Conservation (phyloP, 2,113 vertebrate species). For the Glaucidium brasilianum region DNA sequence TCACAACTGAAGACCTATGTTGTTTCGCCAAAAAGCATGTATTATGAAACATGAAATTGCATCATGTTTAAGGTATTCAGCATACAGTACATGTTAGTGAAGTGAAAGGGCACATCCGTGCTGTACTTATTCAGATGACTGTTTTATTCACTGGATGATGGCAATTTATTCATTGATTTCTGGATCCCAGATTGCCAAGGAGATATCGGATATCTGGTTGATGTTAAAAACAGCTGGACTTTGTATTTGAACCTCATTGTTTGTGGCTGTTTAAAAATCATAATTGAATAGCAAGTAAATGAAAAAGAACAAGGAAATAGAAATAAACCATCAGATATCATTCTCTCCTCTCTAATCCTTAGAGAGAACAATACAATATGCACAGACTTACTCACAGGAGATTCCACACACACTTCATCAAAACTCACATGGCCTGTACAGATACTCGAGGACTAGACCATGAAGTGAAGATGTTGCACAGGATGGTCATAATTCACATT, state of each 20-base stretch:
- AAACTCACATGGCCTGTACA: not conserved
- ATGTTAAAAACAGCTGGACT: constrained; percentile 16
- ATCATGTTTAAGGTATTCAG: constrained; percentile 42
- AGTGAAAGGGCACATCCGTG: constrained; percentile 53
- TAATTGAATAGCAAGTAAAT: not conserved
- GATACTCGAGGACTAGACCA: not conserved
- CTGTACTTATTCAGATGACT: not conserved
- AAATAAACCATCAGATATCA: not conserved
- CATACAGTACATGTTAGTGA: not conserved
- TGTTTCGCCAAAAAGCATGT: not conserved
- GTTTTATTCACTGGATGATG: constrained; percentile 4
- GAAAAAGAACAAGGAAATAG: not conserved
- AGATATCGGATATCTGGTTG: constrained; percentile 11
- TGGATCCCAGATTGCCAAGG: constrained; percentile 19
- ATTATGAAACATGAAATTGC: not conserved
- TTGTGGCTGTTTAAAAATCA: not conserved
- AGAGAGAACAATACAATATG: not conserved
- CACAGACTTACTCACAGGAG: not conserved
- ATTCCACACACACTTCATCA: not conserved
- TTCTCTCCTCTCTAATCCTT: not conserved
- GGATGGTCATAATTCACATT: not conserved
- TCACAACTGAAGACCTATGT: not conserved
- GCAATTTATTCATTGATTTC: constrained; percentile 63
- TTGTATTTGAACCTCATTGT: not conserved
- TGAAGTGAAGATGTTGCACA: not conserved